A percentile compares a stretch with the other conserved stretches of the same genome.
Conservation (phyloP, 2,888 invertebrate genomes). For the Autographa pulchrina region DNA sequence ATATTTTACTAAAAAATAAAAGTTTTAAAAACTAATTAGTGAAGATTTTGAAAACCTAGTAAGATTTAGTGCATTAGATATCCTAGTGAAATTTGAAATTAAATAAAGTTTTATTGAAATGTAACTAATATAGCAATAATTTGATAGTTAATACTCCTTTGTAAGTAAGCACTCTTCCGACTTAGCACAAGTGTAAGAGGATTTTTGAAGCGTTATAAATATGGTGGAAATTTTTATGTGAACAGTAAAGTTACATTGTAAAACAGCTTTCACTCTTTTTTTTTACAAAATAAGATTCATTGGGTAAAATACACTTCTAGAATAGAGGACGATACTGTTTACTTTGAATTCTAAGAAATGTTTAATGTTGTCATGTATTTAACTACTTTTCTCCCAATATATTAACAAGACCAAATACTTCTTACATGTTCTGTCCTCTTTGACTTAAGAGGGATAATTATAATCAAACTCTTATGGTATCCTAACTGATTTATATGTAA, state of each 20-base stretch:
- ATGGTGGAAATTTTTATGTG: conserved; percentile 31
- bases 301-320: not conserved
- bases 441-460: no score
- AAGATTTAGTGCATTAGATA: conserved; percentile 76
- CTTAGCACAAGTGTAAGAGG: conserved; percentile 62
- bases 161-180: conserved; percentile 75
- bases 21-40: conserved; percentile 73
- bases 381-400: no score
- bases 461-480: no score
- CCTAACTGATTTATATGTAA: no score
- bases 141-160: conserved; percentile 70
- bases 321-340: no score
- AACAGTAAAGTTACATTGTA: conserved; percentile 29
- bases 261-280: not conserved
- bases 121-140: conserved; percentile 78
- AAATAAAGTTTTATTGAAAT: conserved; percentile 63
- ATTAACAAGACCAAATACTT: no score
- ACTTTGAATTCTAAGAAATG: no score
- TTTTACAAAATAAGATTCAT: conserved; percentile 13
- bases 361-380: no score
- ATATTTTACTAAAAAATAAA: conserved; percentile 79
- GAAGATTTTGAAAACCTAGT: conserved; percentile 72
- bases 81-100: conserved; percentile 75
- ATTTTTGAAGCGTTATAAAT: conserved; percentile 53
- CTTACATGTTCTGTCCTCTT: no score